Evolutionary conservation across 1,140 invertebrate species (phyloP).

Genomic region (Lordiphosa mommai): DNA sequence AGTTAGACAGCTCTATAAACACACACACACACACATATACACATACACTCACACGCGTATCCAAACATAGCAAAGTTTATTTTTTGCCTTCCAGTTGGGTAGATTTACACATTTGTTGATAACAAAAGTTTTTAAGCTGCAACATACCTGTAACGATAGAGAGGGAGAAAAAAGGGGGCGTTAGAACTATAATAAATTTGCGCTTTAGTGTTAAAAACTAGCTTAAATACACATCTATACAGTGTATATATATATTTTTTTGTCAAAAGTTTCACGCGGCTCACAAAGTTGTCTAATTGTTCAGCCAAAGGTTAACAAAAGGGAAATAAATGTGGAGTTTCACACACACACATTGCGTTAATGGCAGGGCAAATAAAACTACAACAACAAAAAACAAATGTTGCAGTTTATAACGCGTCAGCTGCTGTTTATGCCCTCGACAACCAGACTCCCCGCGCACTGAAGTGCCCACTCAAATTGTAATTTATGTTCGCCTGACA

Average conservation of each 20-base stretch:
- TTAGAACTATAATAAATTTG: not conserved
- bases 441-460: not conserved
- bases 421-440: slow-evolving; percentile 33
- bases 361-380: slow-evolving; percentile 25
- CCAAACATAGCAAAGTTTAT: slow-evolving; percentile 34
- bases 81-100: slow-evolving; percentile 43
- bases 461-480: slow-evolving; percentile 52
- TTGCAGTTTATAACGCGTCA: slow-evolving; percentile 55
- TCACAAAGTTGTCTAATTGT: slow-evolving; percentile 65
- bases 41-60: not conserved
- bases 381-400: slow-evolving; percentile 18
- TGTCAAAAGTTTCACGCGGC: slow-evolving; percentile 51
- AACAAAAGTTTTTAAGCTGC: slow-evolving; percentile 70
- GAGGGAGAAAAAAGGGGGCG: not conserved
- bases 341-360: too few relatives aligned
- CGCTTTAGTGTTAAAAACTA: not conserved
- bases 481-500: slow-evolving; percentile 68
- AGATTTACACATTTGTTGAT: slow-evolving; percentile 76
- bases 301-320: slow-evolving; percentile 36
- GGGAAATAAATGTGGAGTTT: not conserved
- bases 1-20: slow-evolving; percentile 59
- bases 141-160: slow-evolving; percentile 43
- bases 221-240: not conserved
- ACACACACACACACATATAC: slow-evolving; percentile 12
- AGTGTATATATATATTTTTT: not conserved